phyloP scores from a whole-genome alignment of 2,888 invertebrate species.

The Protonemura montana region DNA sequence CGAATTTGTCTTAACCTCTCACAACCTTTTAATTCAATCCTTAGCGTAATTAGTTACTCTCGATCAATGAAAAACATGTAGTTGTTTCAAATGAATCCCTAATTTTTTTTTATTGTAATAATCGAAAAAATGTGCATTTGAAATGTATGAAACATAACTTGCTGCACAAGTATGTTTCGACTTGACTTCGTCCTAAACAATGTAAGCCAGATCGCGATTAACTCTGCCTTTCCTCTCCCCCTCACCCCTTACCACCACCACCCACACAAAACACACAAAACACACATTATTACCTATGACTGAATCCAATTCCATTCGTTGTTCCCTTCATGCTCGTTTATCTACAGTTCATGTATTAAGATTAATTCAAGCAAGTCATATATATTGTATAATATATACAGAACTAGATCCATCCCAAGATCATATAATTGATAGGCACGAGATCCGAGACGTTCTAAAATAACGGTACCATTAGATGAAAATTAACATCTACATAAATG shows the following conservation, averaged over 20 bases:
- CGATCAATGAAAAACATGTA: too few relatives aligned
- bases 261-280: background rate
- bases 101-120: too few relatives aligned
- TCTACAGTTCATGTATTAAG: background rate
- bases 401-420: background rate
- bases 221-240: background rate
- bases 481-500: background rate
- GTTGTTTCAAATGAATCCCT: too few relatives aligned
- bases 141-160: too few relatives aligned
- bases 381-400: slow-evolving; percentile 53
- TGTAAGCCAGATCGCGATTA: background rate
- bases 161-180: too few relatives aligned
- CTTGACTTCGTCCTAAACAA: too few relatives aligned
- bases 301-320: background rate
- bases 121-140: too few relatives aligned
- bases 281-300: background rate
- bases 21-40: background rate
- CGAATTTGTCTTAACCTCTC: background rate
- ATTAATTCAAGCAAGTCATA: slow-evolving; percentile 17
- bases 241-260: background rate
- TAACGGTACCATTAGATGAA: background rate
- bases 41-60: background rate
- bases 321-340: background rate
- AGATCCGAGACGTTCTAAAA: background rate
- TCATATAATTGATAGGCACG: background rate